A percentile compares a stretch with the other conserved stretches of the same genome.
Conservation (phyloP, 2,888 invertebrate species). For the Bibio marci region DNA sequence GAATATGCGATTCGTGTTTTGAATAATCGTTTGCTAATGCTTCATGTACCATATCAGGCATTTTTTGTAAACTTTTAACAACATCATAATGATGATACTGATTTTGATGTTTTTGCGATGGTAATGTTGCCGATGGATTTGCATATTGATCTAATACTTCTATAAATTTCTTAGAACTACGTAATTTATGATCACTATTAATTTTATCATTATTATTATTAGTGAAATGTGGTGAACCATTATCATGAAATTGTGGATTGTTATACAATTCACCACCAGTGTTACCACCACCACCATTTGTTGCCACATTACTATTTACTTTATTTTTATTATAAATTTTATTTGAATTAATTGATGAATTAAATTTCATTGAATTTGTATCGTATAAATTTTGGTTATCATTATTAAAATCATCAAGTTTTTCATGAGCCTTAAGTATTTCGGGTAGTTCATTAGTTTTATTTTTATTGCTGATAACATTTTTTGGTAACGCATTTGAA, state of each 20-base stretch:
- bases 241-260: constrained; percentile 26
- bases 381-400: neutral
- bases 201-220: too few species aligned
- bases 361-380: constrained; percentile 1
- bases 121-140: constrained; percentile 20
- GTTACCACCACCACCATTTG: constrained; percentile 11
- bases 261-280: constrained; percentile 21
- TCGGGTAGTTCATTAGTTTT: neutral
- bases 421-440: neutral
- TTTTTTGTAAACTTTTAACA: constrained; percentile 24
- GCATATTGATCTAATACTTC: constrained; percentile 25
- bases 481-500: neutral
- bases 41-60: constrained; percentile 50
- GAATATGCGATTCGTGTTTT: neutral
- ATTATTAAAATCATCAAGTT: neutral
- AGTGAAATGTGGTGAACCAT: constrained; percentile 21
- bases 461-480: neutral
- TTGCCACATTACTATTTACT: constrained; percentile 4
- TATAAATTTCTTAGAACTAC: constrained; percentile 17
- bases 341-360: neutral
- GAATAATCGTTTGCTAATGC: constrained; percentile 34
- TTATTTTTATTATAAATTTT: constrained; percentile 5
- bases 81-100: constrained; percentile 20
- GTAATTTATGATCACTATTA: constrained; percentile 14
- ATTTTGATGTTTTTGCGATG: constrained; percentile 18